Evolutionary conservation across 2,797 vertebrate genomes (phyloP).

Genomic region (Etheostoma nigrum): DNA sequence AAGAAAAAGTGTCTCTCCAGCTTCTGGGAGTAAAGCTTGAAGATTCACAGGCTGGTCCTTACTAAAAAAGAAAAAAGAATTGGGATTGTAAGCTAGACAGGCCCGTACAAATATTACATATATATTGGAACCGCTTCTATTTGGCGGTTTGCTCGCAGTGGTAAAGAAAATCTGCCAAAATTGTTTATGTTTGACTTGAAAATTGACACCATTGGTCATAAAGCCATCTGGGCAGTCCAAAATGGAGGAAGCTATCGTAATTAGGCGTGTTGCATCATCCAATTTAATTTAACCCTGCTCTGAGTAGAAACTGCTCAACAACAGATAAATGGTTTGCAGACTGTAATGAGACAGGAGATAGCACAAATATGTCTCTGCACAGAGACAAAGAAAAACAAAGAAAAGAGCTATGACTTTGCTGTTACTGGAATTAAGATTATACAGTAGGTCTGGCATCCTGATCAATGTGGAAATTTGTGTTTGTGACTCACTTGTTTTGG

Average conservation of each 20-base stretch:
- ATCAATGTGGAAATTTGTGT: background rate
- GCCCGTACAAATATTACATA: background rate
- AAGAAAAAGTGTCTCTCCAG: conserved; percentile 51
- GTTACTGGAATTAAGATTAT: conserved; percentile 1
- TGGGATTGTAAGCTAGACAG: background rate
- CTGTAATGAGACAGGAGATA: background rate
- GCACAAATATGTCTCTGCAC: background rate
- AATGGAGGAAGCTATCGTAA: background rate
- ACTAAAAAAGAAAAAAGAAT: conserved; percentile 53
- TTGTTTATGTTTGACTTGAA: background rate
- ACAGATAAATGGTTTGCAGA: no score
- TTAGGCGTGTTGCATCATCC: background rate
- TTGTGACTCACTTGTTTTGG: conserved; percentile 64
- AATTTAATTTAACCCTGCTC: background rate
- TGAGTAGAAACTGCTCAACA: background rate
- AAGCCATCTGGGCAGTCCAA: background rate
- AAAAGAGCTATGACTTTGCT: background rate
- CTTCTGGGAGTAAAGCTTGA: conserved; percentile 58
- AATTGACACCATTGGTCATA: background rate
- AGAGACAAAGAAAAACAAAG: no score
- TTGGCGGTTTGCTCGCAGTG: background rate
- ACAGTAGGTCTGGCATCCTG: background rate
- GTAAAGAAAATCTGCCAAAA: background rate
- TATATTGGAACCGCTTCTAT: background rate
- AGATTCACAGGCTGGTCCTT: conserved; percentile 42